A percentile compares a stretch with the other conserved stretches of the same genome.
Conservation (phyloP, 2,888 invertebrate genomes). For the Trissolcus japonicus region DNA sequence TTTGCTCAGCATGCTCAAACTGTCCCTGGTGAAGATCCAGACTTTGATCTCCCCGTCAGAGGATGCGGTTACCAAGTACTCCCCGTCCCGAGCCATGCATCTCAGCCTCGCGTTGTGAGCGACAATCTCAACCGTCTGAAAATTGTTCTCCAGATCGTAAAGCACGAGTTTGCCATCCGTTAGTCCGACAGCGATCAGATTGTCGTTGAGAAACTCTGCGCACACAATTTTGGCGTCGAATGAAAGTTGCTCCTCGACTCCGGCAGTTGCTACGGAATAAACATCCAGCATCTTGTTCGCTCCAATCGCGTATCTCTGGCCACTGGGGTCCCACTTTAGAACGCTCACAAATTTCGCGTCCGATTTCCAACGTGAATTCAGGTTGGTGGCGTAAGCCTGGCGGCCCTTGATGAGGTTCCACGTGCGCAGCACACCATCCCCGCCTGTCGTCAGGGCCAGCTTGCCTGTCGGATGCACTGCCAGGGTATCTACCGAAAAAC, state of each 20-base stretch:
- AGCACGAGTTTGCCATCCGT: conserved; percentile 85
- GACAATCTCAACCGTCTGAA: conserved; percentile 70
- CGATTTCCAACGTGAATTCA: conserved; percentile 77
- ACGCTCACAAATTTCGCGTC: conserved; percentile 69
- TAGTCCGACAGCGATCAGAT: conserved; percentile 82
- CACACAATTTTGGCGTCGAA: conserved; percentile 84
- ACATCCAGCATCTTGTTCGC: conserved; percentile 86
- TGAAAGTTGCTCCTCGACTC: conserved; percentile 82
- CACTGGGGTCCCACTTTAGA: conserved; percentile 85
- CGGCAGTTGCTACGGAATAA: conserved; percentile 88
- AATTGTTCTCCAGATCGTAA: conserved; percentile 78
- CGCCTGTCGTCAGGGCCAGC: conserved; percentile 90
- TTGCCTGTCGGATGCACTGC: conserved; percentile 93
- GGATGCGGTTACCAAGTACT: conserved; percentile 83
- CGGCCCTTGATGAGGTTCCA: conserved; percentile 97
- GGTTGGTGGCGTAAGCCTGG: conserved; percentile 91
- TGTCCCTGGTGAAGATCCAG: conserved; percentile 78
- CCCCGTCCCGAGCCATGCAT: conserved; percentile 79
- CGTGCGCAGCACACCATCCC: conserved; percentile 89
- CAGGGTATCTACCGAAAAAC: conserved; percentile 83
- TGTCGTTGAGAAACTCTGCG: conserved; percentile 83
- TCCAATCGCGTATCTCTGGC: conserved; percentile 85
- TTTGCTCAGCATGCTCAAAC: conserved; percentile 72
- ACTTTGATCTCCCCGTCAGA: conserved; percentile 88
- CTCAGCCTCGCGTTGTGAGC: conserved; percentile 84